Conservation (phyloP, 1,140 invertebrate species). For the Magallana ariakensis region DNA sequence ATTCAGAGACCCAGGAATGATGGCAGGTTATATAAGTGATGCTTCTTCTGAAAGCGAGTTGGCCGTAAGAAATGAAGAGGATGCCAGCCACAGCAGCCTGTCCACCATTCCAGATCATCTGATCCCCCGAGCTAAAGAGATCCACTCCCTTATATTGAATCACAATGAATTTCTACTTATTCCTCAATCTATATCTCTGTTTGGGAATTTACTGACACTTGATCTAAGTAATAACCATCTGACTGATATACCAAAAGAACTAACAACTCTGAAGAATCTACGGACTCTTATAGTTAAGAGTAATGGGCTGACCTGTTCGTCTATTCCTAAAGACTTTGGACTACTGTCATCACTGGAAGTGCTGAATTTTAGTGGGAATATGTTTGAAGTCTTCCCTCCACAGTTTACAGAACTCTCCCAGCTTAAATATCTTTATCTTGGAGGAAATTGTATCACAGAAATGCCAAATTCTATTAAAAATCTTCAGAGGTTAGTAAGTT, state of each 20-base stretch:
- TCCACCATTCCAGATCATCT: constrained; percentile 73
- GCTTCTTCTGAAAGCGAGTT: constrained; percentile 65
- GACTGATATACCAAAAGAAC: constrained; percentile 86
- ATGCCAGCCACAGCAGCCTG: constrained; percentile 75
- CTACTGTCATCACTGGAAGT: constrained; percentile 85
- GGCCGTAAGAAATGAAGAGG: constrained; percentile 72
- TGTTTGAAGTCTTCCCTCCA: constrained; percentile 89
- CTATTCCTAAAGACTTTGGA: constrained; percentile 91
- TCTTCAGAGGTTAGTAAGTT: constrained; percentile 80
- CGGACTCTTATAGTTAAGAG: constrained; percentile 91
- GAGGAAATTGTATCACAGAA: constrained; percentile 90
- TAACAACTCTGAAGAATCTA: constrained; percentile 85
- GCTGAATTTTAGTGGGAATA: constrained; percentile 95
- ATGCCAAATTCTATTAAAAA: constrained; percentile 91
- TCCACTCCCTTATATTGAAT: constrained; percentile 73
- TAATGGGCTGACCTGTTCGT: constrained; percentile 89
- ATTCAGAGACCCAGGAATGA: background rate
- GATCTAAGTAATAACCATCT: constrained; percentile 95
- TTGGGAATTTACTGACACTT: constrained; percentile 83
- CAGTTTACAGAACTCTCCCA: constrained; percentile 89
- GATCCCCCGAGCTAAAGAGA: constrained; percentile 57
- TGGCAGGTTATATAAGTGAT: constrained; percentile 47
- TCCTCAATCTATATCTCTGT: constrained; percentile 77
- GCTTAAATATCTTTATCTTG: constrained; percentile 92
- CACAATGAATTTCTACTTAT: constrained; percentile 78